Percentiles rank a stretch among this genome's conserved stretches.
phyloP scores from a whole-genome alignment of 1,140 invertebrate species.

The Drosophila athabasca region DNA sequence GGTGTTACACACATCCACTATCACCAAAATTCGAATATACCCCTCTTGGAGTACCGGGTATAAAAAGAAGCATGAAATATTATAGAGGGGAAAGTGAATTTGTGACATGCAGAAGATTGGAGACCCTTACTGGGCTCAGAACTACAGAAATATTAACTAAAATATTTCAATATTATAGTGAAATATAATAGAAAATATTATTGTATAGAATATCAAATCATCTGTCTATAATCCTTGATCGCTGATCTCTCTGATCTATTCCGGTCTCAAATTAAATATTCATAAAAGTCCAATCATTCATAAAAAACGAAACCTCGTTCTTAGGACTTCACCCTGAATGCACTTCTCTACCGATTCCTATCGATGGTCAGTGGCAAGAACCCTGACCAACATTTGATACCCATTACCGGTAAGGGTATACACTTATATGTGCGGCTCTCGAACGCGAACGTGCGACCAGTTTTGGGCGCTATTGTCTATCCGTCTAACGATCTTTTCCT shows the following conservation, averaged over 20 bases:
- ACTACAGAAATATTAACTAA: too few species aligned
- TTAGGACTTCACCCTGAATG: too few species aligned
- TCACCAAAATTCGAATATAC: too few species aligned
- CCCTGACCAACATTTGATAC: slow-evolving; percentile 22
- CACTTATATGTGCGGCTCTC: slow-evolving; percentile 35
- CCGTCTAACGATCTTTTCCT: slow-evolving; percentile 18
- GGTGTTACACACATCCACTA: too few species aligned
- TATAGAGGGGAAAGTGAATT: not conserved
- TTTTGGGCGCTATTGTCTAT: slow-evolving; percentile 68
- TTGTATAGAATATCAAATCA: too few species aligned
- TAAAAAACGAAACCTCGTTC: too few species aligned
- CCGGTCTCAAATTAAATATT: too few species aligned
- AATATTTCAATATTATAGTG: not conserved
- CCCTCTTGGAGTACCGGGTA: too few species aligned
- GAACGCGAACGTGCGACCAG: slow-evolving; percentile 64
- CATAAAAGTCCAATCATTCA: too few species aligned
- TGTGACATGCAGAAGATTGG: not conserved
- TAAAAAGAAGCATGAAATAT: slow-evolving; percentile 12
- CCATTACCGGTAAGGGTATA: slow-evolving; percentile 49
- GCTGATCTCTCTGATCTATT: too few species aligned
- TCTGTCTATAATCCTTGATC: too few species aligned
- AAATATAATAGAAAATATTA: too few species aligned
- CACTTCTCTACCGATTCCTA: slow-evolving; percentile 6
- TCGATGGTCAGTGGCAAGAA: slow-evolving; percentile 12
- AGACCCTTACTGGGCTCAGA: slow-evolving; percentile 31